These are phyloP conservation scores for Sabatieria punctata DNA, from an alignment of 2,888 invertebrate genomes.

Conservation along the genomic window DNA sequence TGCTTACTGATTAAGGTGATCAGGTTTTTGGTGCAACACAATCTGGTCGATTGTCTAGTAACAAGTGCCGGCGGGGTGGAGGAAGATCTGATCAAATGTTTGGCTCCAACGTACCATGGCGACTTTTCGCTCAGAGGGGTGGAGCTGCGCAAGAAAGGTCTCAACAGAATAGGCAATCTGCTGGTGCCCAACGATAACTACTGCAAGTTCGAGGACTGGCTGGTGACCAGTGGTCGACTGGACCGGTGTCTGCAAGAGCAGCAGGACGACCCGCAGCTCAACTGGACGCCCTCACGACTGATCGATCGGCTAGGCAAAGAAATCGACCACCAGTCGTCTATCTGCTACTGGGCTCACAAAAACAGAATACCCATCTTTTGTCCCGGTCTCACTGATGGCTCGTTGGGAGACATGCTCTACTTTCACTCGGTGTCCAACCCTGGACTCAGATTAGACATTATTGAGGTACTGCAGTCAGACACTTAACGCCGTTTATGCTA, in stretches of 20 bases:
- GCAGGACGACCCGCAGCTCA: constrained; percentile 32
- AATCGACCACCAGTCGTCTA: constrained; percentile 73
- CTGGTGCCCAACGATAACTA: constrained; percentile 96
- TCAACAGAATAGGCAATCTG: constrained; percentile 79
- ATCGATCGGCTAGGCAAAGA: constrained; percentile 66
- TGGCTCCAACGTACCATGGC: constrained; percentile 81
- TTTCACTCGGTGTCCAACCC: constrained; percentile 86
- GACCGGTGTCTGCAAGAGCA: constrained; percentile 76
- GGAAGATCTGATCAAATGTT: constrained; percentile 95
- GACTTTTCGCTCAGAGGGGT: constrained; percentile 38
- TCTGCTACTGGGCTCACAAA: constrained; percentile 38
- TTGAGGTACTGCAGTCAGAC: no score
- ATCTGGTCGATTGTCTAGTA: constrained; percentile 76
- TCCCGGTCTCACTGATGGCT: constrained; percentile 93
- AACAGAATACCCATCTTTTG: constrained; percentile 94
- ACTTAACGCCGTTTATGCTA: no score
- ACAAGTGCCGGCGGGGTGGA: constrained; percentile 95
- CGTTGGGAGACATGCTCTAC: constrained; percentile 95
- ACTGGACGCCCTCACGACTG: constrained; percentile 80
- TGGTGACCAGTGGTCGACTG: constrained; percentile 63
- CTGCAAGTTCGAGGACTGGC: constrained; percentile 90
- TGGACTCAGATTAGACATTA: constrained; percentile 76
- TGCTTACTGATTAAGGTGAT: constrained; percentile 42
- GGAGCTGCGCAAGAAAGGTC: constrained; percentile 57
- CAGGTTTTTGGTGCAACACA: constrained; percentile 55